Evolutionary conservation across 2,113 vertebrate species (phyloP).

Genomic region (Hippocampus zosterae): DNA sequence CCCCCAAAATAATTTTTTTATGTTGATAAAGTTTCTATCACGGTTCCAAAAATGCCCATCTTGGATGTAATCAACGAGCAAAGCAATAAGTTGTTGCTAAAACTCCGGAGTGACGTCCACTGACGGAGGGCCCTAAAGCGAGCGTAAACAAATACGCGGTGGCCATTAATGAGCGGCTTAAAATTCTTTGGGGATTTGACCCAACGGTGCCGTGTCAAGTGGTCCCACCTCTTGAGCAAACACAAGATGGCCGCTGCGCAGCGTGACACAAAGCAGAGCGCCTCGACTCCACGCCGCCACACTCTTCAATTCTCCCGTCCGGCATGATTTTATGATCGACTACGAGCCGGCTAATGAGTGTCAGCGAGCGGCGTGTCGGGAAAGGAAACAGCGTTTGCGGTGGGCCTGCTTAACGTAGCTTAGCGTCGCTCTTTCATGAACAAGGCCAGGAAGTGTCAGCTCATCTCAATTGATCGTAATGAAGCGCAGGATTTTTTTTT

Average conservation of each 20-base stretch:
- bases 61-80: not conserved
- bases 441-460: slow-evolving; percentile 59
- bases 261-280: slow-evolving; percentile 54
- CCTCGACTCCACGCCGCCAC: slow-evolving; percentile 46
- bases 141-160: not conserved
- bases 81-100: not conserved
- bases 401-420: slow-evolving; percentile 48
- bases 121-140: not conserved
- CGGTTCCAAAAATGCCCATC: not conserved
- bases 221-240: slow-evolving; percentile 42
- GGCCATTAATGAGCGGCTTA: slow-evolving; percentile 10
- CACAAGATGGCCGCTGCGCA: slow-evolving; percentile 20
- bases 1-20: too few relatives aligned
- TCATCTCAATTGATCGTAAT: slow-evolving; percentile 59
- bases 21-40: too few relatives aligned
- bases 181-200: slow-evolving; percentile 10
- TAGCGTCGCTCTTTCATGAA: slow-evolving; percentile 50
- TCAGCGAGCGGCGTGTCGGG: slow-evolving; percentile 62
- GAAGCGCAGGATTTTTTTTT: slow-evolving; percentile 52
- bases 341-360: slow-evolving; percentile 49
- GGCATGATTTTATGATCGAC: slow-evolving; percentile 60
- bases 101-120: not conserved
- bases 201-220: slow-evolving; percentile 42
- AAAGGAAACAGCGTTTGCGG: slow-evolving; percentile 58
- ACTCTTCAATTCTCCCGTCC: slow-evolving; percentile 49